Base-by-base conservation (phyloP, 2,888 invertebrate genomes). In the Synanthedon tipuliformis region DNA sequence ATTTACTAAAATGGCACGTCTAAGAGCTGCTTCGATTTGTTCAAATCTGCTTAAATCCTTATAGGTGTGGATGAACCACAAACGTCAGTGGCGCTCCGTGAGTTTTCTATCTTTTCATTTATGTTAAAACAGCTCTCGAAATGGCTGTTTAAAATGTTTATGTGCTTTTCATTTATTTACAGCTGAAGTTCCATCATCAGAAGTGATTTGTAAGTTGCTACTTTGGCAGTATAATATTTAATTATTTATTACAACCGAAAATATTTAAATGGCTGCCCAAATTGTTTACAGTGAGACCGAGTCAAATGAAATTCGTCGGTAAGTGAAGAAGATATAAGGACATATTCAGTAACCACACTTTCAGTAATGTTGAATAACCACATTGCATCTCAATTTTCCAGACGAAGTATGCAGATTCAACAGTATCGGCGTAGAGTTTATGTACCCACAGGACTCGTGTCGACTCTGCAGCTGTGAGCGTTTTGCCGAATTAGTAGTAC, bases 391-490 rank as follows among this genome's bases (percentile, higher is more conserved):
- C 23, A 8, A 41, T 27, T 50, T 58, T 57, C 13, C 58, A 66
- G 67, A 64, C 50, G 40, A 52, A 4, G 52, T 57, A 34, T 66
- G 66, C 40, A 61, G 64, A 51, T 60, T 58, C 51, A 66, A 62
- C 55, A 61, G 59, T 15, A 55, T 66, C n/a, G 64, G 64, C 48
- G 61, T 64, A 40, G 62, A 69, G 51, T 72, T 69, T 55, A 4
- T 51, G 34, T 56, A 59, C 53, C 63, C 65, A 11, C 52, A 54
- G 15, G 63, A 62, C 54, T 52, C 55, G 40, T 68, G 71, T 57
- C 61, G 61, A 55, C 56, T 68, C 50, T 69, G 65, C 59, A 59
- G 60, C 50, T 74, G 75, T 58, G 62, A 68, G 55, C 57, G 64
- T 50, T 59, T 63, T 53, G 65, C 64, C n/a, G 54, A 60, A 56